Percentiles rank a stretch among this genome's conserved stretches.
phyloP scores from a whole-genome alignment of 2,888 invertebrate species.

The Pteria penguin region DNA sequence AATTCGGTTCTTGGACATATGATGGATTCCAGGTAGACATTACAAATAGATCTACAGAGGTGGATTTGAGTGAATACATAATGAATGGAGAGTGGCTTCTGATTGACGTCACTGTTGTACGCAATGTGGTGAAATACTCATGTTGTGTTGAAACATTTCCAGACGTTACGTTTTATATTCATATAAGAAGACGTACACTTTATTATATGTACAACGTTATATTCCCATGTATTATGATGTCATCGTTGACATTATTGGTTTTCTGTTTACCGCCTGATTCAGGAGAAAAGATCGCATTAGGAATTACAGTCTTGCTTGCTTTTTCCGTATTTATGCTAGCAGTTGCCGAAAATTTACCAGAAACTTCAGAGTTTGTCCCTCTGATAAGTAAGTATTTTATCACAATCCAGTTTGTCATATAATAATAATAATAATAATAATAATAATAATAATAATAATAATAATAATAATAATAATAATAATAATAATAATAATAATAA shows the following conservation, averaged over 20 bases:
- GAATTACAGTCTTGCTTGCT: slow-evolving; percentile 83
- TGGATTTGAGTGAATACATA: slow-evolving; percentile 78
- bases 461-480: no score
- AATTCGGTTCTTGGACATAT: slow-evolving; percentile 83
- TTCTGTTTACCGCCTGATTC: slow-evolving; percentile 83
- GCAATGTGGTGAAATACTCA: slow-evolving; percentile 76
- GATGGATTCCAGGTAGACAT: slow-evolving; percentile 80
- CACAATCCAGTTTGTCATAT: no score
- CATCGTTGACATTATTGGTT: slow-evolving; percentile 83
- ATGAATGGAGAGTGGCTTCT: slow-evolving; percentile 78
- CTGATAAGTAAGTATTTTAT: slow-evolving; percentile 81
- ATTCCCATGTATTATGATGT: slow-evolving; percentile 84
- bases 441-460: no score
- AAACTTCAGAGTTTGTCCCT: slow-evolving; percentile 83
- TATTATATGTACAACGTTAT: slow-evolving; percentile 83
- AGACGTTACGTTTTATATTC: slow-evolving; percentile 80
- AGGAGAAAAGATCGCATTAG: slow-evolving; percentile 83
- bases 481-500: no score
- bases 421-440: no score
- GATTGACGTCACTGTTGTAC: slow-evolving; percentile 65
- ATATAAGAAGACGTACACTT: slow-evolving; percentile 82
- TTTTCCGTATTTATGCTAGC: slow-evolving; percentile 84
- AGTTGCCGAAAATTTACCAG: slow-evolving; percentile 83
- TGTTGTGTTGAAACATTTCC: slow-evolving; percentile 79
- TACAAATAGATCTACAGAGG: slow-evolving; percentile 69